Percentiles rank a stretch among this genome's conserved stretches.
Conservation (phyloP, 1,140 invertebrate genomes). For the Drosophila ercepeae region DNA sequence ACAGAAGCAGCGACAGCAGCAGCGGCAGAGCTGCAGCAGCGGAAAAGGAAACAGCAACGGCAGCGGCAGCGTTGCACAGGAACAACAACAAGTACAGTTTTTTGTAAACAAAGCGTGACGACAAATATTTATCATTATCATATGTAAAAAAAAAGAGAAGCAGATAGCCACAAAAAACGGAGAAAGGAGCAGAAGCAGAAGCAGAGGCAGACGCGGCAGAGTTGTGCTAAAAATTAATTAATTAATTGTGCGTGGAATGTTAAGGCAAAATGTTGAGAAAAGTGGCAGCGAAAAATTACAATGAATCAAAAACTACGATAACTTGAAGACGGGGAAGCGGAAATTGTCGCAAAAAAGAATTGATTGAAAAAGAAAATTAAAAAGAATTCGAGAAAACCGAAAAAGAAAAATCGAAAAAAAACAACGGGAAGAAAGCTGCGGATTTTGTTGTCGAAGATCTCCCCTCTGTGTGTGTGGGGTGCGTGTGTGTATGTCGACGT, state of each 20-base stretch:
- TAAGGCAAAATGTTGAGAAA: conserved; percentile 35
- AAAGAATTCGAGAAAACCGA: conserved; percentile 5
- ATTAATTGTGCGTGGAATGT: conserved; percentile 11
- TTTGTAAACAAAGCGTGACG: conserved; percentile 34
- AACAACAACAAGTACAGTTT: conserved; percentile 20
- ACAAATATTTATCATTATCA: conserved; percentile 29
- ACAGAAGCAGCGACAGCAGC: not conserved
- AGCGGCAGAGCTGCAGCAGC: not conserved
- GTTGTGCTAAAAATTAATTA: not conserved
- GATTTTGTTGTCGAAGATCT: conserved; percentile 27
- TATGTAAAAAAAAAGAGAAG: not conserved
- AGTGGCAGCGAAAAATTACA: conserved; percentile 28
- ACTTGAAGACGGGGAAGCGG: conserved; percentile 18
- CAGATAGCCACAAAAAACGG: not conserved
- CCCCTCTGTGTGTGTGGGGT: conserved; percentile 1
- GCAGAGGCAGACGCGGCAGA: no score
- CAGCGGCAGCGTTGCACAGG: not conserved
- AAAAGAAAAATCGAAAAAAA: conserved; percentile 3
- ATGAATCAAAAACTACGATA: conserved; percentile 33
- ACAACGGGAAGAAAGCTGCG: conserved; percentile 6
- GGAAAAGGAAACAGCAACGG: not conserved
- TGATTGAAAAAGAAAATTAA: not conserved
- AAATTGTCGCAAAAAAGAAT: conserved; percentile 1
- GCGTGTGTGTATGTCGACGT: conserved; percentile 24
- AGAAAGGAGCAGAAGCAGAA: not conserved